A percentile compares a stretch with the other conserved stretches of the same genome.
These are phyloP conservation scores for Carettochelys insculpta DNA, from an alignment of 2,113 vertebrate species.

Conservation along the genomic window DNA sequence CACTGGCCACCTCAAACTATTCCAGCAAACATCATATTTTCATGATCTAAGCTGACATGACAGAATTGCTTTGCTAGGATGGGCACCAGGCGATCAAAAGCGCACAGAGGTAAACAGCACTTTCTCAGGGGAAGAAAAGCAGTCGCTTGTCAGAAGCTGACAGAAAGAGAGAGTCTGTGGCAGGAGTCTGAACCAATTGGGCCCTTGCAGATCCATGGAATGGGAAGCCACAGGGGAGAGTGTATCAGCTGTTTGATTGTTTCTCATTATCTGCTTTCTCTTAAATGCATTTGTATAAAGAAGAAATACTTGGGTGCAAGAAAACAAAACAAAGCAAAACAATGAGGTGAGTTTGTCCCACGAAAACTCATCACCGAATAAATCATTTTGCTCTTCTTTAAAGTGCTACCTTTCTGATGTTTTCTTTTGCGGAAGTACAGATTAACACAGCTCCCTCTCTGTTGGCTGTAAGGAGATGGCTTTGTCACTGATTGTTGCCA, in stretches of 20 bases:
- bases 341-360: too few relatives aligned
- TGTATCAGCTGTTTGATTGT: not conserved
- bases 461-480: not conserved
- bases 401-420: too few relatives aligned
- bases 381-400: too few relatives aligned
- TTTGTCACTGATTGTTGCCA: not conserved
- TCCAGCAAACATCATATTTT: not conserved
- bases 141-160: not conserved
- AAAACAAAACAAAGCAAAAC: too few relatives aligned
- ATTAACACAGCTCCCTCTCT: too few relatives aligned
- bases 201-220: not conserved
- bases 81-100: not conserved
- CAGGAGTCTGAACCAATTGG: not conserved
- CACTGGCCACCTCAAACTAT: not conserved
- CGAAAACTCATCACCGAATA: too few relatives aligned
- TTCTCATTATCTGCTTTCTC: slow-evolving; percentile 31
- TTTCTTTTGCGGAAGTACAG: too few relatives aligned
- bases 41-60: not conserved
- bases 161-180: not conserved
- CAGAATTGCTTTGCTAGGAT: not conserved
- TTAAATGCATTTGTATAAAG: slow-evolving; percentile 28
- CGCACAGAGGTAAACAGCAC: not conserved
- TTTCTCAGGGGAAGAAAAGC: not conserved
- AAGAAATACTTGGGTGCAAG: too few relatives aligned
- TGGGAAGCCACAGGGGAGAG: slow-evolving; percentile 6